Base-by-base conservation (phyloP, 2,113 vertebrate species). In the Tetrax tetrax region DNA sequence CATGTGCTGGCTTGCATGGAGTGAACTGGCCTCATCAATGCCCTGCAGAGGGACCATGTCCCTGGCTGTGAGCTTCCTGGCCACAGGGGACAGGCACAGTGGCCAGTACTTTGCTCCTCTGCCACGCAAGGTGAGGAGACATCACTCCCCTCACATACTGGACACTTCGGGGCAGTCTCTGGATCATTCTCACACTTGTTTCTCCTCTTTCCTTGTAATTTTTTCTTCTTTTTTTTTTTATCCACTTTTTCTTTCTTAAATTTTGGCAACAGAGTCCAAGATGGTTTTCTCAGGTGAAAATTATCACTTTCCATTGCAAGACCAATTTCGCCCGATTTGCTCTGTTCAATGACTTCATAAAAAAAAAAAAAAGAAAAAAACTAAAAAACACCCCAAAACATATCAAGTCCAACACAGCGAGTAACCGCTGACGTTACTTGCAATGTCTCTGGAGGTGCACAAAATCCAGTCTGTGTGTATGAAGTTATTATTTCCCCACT, bases 71-170 rank as follows among this genome's bases (percentile, higher is more conserved):
- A 80, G 18, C 33, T 65, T 54, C 33, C 38, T 0, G 4, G 65
- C 9, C 54, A 24, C 28, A 31, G 29, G 9, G 10, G 12, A 56
- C 45, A 53, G 0, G 0, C 35, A 54, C 28, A 60, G 24, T 43
- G 35, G 16, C 29, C 63, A 61, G 68, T 60, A 10, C 50, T 68
- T 75, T 65, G 41, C 10, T 86, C 35, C 54, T 83, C 63, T 64
- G 35, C 10, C 22, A 22, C 0, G 0, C 24, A 33, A 45, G 21
- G 9, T 47, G 28, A 74, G 45, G n/a, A 76, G 14, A 28, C 4
- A 43, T 61, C 1, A 0, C 15, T 69, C 33, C 20, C 15, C 66
- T 72, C 29, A 12, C 27, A 38, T 8, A 11, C 35, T 33, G 59
- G 20, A 51, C 8, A 25, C 12, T 21, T 81, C 63, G 68, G 13